Percentiles rank a stretch among this genome's conserved stretches.
These are phyloP conservation scores for Crotalus horridus DNA, from an alignment of 2,113 vertebrate genomes.

Conservation along the genomic window DNA sequence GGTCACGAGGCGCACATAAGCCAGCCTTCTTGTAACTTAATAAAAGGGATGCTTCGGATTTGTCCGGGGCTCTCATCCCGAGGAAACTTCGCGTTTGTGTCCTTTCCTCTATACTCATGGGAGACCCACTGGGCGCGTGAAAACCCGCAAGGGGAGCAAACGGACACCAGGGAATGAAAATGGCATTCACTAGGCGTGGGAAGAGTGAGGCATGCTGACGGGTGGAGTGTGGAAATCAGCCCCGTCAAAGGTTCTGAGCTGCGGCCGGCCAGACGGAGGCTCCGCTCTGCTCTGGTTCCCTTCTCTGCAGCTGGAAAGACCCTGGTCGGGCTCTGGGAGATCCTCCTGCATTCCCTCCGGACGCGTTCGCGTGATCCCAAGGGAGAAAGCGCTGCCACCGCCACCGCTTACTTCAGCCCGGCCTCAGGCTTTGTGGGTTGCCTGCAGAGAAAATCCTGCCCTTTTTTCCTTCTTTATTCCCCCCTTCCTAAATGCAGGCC, in stretches of 20 bases:
- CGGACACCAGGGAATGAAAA: not conserved
- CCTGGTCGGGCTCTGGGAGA: not conserved
- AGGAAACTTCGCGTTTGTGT: no score
- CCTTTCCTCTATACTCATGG: no score
- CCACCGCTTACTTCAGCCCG: not conserved
- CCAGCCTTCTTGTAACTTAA: no score
- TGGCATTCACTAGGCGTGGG: not conserved
- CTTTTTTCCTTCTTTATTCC: not conserved
- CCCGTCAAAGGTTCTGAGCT: not conserved
- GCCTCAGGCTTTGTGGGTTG: not conserved
- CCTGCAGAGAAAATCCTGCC: not conserved
- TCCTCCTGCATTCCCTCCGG: no score
- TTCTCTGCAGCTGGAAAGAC: not conserved
- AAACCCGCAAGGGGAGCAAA: not conserved
- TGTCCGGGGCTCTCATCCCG: no score
- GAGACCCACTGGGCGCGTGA: no score
- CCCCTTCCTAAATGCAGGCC: not conserved
- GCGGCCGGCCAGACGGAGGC: not conserved
- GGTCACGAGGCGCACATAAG: no score
- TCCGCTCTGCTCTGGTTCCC: fast-evolving
- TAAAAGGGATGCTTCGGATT: no score
- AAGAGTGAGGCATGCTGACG: no score
- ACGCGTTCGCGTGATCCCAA: not conserved
- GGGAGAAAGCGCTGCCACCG: not conserved
- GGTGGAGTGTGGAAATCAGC: no score